phyloP scores from a whole-genome alignment of 2,888 invertebrate genomes.

The Lypha dubia region DNA sequence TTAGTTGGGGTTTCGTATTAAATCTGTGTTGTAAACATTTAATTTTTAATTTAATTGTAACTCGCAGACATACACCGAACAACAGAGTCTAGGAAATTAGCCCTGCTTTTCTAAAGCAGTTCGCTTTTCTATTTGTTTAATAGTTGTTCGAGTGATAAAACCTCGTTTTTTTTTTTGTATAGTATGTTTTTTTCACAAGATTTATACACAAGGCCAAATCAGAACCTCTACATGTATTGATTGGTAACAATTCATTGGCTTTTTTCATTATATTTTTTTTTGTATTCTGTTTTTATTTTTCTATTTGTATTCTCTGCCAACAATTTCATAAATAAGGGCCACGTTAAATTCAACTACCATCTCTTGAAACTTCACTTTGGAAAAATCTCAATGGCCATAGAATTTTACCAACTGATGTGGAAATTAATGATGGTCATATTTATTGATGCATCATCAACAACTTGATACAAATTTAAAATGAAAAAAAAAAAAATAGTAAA shows the following conservation, averaged over 20 bases:
- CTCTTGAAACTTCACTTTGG: constrained; percentile 62
- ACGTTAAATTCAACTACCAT: constrained; percentile 38
- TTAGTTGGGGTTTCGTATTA: constrained; percentile 72
- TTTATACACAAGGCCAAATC: constrained; percentile 32
- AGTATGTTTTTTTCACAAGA: not conserved
- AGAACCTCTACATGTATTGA: constrained; percentile 34
- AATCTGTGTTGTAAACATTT: constrained; percentile 73
- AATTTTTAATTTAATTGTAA: constrained; percentile 69
- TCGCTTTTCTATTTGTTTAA: not conserved
- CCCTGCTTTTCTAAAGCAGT: not conserved
- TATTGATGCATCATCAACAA: constrained; percentile 76
- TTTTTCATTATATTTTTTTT: not conserved
- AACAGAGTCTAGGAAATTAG: constrained; percentile 58
- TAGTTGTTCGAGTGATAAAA: constrained; percentile 7
- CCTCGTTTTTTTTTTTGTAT: constrained; percentile 21
- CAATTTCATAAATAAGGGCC: constrained; percentile 54
- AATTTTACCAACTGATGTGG: constrained; percentile 79
- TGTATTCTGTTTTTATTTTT: not conserved
- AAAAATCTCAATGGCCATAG: constrained; percentile 74
- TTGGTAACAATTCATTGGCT: constrained; percentile 13
- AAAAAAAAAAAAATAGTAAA: too few relatives aligned
- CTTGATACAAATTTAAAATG: constrained; percentile 59
- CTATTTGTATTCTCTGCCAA: constrained; percentile 8
- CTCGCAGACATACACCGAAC: too few relatives aligned
- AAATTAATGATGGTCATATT: constrained; percentile 80